Evolutionary conservation across 2,113 vertebrate genomes (phyloP).

Genomic region (Marmota monax): DNA sequence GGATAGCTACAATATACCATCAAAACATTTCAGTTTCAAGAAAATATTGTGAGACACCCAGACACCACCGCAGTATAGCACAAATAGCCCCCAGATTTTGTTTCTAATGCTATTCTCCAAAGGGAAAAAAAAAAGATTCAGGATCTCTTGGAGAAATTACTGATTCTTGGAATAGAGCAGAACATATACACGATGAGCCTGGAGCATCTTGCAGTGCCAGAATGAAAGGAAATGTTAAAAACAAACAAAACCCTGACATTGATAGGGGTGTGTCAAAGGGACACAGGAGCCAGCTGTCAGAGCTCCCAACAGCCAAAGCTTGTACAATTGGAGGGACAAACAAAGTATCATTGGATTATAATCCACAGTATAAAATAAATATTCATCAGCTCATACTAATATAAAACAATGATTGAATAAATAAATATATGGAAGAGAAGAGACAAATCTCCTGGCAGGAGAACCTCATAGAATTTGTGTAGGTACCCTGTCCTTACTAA

Average conservation of each 20-base stretch:
- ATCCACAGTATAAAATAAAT: not conserved
- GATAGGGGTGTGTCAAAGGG: not conserved
- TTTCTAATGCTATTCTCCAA: not conserved
- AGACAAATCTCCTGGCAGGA: not conserved
- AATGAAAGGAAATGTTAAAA: not conserved
- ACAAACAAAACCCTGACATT: not conserved
- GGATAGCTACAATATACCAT: not conserved
- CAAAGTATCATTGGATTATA: not conserved
- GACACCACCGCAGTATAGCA: not conserved
- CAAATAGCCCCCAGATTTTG: not conserved
- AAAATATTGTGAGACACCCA: not conserved
- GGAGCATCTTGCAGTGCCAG: not conserved
- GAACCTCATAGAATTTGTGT: not conserved
- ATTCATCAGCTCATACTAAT: not conserved
- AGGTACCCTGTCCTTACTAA: not conserved
- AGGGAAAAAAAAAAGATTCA: not conserved
- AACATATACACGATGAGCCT: not conserved
- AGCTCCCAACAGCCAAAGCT: not conserved
- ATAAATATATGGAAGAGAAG: not conserved
- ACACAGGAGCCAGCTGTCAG: not conserved
- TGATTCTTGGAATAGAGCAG: not conserved
- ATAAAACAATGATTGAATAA: not conserved
- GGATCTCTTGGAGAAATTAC: not conserved
- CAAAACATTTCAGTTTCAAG: not conserved
- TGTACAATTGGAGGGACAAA: not conserved